Evolutionary conservation across 2,888 invertebrate species (phyloP), one percentile per base, ranked within the genome.

Genomic region (Diachrysia chrysitis): DNA sequence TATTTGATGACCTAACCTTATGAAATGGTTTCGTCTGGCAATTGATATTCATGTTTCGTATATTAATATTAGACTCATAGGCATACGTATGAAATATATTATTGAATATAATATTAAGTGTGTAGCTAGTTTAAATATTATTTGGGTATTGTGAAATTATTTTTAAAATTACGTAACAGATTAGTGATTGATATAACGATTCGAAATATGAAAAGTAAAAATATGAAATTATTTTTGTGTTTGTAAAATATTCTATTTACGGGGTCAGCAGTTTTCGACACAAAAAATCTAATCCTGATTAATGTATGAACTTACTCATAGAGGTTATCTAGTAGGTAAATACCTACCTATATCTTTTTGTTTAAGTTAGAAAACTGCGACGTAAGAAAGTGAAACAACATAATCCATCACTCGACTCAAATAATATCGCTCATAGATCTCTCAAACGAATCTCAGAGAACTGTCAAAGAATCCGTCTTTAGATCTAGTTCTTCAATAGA

Each of bases 401-500:
- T 54, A 63, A 69, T 81, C 73, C 58, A 71, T 79, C 48, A 58
- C 59, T 66, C 51, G 48, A 53, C 51, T 71, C 46, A 23, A 69
- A 65, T 64, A 69, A 79, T 64, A 66, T 63, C 48, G 63, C 63
- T 55, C 59, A 65, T 82, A 69, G 21, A 63, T 76, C 51, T 59
- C n/a, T 48, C 42, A 63, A 75, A 60, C 54, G 56, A 64, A 69
- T 71, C 63, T 64, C 35, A 42, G 23, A 73, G 61, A 81, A 76
- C 60, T 76, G 69, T 57, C 59, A 10, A 71, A 64, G 60, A 62
- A 71, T 55, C 59, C 54, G 63, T 72, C 71, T 76, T 68, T 58
- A 74, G 79, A 81, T 76, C 70, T 60, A 71, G 68, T 79, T 71
- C 65, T 23, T 59, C 46, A 62, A 59, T 58, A 63, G 60, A 71